These are phyloP conservation scores for Drosophila dunni DNA, from an alignment of 1,140 invertebrate genomes.

Conservation along the genomic window DNA sequence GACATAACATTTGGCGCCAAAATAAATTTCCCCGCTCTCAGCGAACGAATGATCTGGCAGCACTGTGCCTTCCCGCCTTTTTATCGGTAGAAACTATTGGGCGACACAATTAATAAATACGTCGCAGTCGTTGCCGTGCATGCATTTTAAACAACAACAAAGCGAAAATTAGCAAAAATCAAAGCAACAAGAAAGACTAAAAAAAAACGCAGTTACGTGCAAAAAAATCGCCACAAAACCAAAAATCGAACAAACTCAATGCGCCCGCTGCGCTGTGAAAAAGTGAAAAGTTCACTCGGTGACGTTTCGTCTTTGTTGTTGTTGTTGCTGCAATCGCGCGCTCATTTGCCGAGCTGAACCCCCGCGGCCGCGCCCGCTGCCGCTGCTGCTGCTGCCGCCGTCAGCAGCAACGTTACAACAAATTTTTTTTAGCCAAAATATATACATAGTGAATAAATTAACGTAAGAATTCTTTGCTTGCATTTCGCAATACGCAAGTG, in stretches of 20 bases:
- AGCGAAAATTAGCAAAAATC: constrained; percentile 6
- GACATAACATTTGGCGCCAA: constrained; percentile 34
- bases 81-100: constrained; percentile 34
- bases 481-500: not conserved
- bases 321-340: constrained; percentile 21
- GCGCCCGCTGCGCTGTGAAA: constrained; percentile 26
- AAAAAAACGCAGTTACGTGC: constrained; percentile 9
- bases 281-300: constrained; percentile 31
- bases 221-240: not conserved
- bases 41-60: constrained; percentile 1
- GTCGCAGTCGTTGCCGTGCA: constrained; percentile 30
- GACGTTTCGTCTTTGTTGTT: constrained; percentile 32
- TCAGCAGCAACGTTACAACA: constrained; percentile 31
- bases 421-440: constrained; percentile 6
- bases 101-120: constrained; percentile 38
- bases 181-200: constrained; percentile 7
- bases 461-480: constrained; percentile 2
- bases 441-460: constrained; percentile 6
- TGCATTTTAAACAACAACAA: constrained; percentile 16
- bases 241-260: constrained; percentile 26
- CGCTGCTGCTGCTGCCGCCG: constrained; percentile 26
- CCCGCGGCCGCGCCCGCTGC: constrained; percentile 40
- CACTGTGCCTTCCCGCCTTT: constrained; percentile 46
- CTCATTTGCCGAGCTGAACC: constrained; percentile 27
- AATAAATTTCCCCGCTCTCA: constrained; percentile 19